These are phyloP conservation scores for Saimiri boliviensis DNA, from an alignment of 2,113 vertebrate species.

Conservation along the genomic window DNA sequence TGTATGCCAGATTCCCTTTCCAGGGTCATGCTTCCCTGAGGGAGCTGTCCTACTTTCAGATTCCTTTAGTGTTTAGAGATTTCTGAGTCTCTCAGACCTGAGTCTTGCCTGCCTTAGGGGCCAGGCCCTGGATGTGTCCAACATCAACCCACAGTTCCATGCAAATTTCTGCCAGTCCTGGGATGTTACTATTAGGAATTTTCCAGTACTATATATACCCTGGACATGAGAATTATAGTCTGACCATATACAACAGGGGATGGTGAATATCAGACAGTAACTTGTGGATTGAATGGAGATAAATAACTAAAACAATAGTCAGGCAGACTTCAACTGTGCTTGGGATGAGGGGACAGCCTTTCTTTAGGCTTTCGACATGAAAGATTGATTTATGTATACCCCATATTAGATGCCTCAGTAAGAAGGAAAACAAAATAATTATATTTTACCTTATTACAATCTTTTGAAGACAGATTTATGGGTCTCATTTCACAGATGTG, in stretches of 20 bases:
- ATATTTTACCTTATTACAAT: neutral
- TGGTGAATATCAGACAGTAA: neutral
- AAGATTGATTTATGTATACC: neutral
- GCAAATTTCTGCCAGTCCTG: neutral
- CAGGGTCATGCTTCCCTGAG: neutral
- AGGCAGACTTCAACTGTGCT: neutral
- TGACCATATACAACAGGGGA: neutral
- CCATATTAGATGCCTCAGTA: neutral
- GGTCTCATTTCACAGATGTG: constrained; percentile 56
- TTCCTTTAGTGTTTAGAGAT: neutral
- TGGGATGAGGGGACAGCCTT: neutral
- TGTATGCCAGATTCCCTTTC: neutral
- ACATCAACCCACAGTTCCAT: neutral
- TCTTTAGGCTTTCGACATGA: neutral
- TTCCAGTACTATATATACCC: neutral
- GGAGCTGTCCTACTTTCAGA: neutral
- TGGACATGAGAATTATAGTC: neutral
- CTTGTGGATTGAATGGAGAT: neutral
- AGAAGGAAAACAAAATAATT: neutral
- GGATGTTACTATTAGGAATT: neutral
- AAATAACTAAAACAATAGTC: neutral
- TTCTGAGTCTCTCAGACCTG: neutral
- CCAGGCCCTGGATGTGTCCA: neutral
- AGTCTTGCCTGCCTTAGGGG: neutral
- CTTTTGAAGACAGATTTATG: neutral